phyloP scores from a whole-genome alignment of 2,113 vertebrate genomes.

The Apistogramma diplotaenia region DNA sequence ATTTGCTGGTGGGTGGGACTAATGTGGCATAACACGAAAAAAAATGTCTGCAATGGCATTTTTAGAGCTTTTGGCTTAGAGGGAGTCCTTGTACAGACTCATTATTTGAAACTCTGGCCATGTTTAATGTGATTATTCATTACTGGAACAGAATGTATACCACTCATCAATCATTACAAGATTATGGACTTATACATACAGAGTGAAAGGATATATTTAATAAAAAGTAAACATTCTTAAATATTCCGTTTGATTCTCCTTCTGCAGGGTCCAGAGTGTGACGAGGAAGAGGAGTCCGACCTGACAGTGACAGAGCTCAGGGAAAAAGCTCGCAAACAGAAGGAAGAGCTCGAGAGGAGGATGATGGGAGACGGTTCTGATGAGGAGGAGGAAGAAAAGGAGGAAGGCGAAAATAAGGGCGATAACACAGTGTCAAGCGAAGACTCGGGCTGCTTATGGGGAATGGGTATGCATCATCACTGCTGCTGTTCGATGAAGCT shows the following conservation, averaged over 20 bases:
- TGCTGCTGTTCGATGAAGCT: not conserved
- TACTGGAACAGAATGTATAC: not conserved
- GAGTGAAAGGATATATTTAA: not conserved
- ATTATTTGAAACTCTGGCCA: not conserved
- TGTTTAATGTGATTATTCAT: not conserved
- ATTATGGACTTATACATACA: too few species aligned
- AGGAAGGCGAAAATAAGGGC: constrained; percentile 40
- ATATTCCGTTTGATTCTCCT: not conserved
- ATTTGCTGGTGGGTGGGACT: not conserved
- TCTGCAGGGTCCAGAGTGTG: constrained; percentile 89
- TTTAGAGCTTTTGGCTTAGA: not conserved
- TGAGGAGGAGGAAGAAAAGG: constrained; percentile 73
- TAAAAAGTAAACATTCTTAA: not conserved
- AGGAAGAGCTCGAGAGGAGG: constrained; percentile 83
- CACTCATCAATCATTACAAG: too few species aligned
- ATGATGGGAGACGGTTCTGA: constrained; percentile 94
- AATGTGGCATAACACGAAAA: too few species aligned
- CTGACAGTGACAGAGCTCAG: constrained; percentile 90
- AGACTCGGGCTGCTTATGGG: constrained; percentile 90
- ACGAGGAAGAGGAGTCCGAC: constrained; percentile 91
- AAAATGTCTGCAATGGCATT: not conserved
- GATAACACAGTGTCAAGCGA: constrained; percentile 64
- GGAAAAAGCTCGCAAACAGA: constrained; percentile 83
- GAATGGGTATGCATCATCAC: constrained; percentile 85
- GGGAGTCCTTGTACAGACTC: not conserved